These are phyloP conservation scores for Hormaphis cornu DNA, from an alignment of 1,140 invertebrate species.

Conservation along the genomic window DNA sequence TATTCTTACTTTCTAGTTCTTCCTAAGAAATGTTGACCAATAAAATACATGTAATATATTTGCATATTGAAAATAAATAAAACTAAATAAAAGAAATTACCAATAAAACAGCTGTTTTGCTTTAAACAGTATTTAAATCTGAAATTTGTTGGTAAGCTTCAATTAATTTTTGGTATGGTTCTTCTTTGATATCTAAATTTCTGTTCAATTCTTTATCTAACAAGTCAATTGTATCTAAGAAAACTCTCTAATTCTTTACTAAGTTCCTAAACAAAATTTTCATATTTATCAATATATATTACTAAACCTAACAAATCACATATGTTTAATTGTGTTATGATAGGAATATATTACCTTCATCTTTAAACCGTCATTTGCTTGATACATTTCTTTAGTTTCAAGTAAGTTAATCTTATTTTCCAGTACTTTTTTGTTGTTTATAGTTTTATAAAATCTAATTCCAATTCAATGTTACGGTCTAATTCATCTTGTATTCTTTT, in stretches of 20 bases:
- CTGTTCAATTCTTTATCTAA: slow-evolving; percentile 18
- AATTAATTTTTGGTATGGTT: slow-evolving; percentile 6
- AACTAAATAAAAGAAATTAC: neutral
- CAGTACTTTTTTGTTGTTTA: slow-evolving; percentile 5
- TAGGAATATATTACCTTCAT: slow-evolving; percentile 14
- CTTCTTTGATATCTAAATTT: slow-evolving; percentile 28
- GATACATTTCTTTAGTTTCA: neutral
- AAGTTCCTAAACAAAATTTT: neutral
- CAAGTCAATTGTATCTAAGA: slow-evolving; percentile 18
- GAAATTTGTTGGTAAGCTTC: slow-evolving; percentile 1
- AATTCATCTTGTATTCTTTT: neutral
- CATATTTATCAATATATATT: too few species aligned
- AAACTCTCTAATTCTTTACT: slow-evolving; percentile 5
- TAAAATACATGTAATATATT: too few species aligned
- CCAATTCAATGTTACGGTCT: neutral
- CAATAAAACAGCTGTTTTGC: neutral
- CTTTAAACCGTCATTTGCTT: neutral
- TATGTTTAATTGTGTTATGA: too few species aligned
- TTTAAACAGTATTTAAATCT: neutral
- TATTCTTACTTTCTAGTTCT: slow-evolving; percentile 3
- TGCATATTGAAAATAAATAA: neutral
- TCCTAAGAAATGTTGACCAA: neutral
- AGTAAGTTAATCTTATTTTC: neutral
- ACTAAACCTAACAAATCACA: too few species aligned
- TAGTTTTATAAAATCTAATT: neutral